Evolutionary conservation across 92 coral and sea anemone species (phyloP), one percentile per base, ranked within the genome.

Genomic region (Epizoanthus ramosus): DNA sequence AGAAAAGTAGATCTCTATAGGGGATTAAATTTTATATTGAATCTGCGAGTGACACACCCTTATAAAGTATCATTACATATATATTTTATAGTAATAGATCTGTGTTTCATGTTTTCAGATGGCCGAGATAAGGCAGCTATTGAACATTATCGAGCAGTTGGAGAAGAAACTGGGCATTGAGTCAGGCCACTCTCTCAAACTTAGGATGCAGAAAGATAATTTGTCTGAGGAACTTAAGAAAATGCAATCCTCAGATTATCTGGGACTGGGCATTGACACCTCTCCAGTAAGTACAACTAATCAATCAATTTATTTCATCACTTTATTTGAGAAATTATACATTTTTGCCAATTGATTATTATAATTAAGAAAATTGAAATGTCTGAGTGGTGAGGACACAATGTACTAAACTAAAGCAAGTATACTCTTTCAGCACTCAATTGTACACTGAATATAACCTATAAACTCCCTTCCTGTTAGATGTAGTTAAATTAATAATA

Each of bases 121-220:
- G 98, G 92, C 97, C 25, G 99, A 96, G 84, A 96, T 96, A 69
- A 92, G 99, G 10, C 99, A 96, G 86, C 87, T 96, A 61, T 89
- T 95, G 0, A 96, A 96, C 86, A 96, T 96, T n/a, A 92, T 96
- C 73, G 97, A 96, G 59, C 99, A 96, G 82, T 67, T 96, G 74
- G 98, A 96, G 74, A 96, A 93, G 86, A 96, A 94, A 68, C 95
- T 94, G 73, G 99, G 99, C 18, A 86, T 92, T 68, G 99, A 96
- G 53, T 93, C 99, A 31, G 99, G 99, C 7, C 91, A 96, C 39
- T 90, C 94, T 18, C 80, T 90, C 73, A 93, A 88, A 52, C 83
- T 96, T 7, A 71, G 94, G 31, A 68, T 96, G 89, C 98, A 96
- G 66, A 96, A 94, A 69, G 99, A 96, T 58, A 85, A 86, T 57